A percentile compares a stretch with the other conserved stretches of the same genome.
These are phyloP conservation scores for Thymelicus sylvestris DNA, from an alignment of 2,888 invertebrate species.

Conservation along the genomic window DNA sequence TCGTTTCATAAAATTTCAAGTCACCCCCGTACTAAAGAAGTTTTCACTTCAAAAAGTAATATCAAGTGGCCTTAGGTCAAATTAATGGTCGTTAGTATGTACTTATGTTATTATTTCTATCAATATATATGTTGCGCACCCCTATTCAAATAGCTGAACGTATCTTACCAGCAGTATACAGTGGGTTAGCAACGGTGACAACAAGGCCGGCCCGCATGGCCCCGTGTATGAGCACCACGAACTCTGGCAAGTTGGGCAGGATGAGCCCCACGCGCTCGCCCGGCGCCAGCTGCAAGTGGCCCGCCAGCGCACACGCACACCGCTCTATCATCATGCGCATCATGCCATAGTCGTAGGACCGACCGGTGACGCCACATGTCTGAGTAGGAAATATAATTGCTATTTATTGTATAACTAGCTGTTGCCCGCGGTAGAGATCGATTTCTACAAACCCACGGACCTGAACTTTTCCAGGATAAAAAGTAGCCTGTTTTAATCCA, in stretches of 20 bases:
- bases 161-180: constrained; percentile 86
- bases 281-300: constrained; percentile 82
- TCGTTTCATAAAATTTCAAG: too few species aligned
- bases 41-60: too few species aligned
- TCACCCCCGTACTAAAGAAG: too few species aligned
- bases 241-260: constrained; percentile 89
- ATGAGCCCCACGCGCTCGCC: constrained; percentile 88
- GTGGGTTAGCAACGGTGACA: constrained; percentile 88
- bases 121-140: too few species aligned
- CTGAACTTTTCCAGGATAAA: too few species aligned
- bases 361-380: constrained; percentile 88
- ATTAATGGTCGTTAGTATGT: too few species aligned
- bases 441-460: too few species aligned
- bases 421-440: too few species aligned
- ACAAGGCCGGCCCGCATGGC: constrained; percentile 87
- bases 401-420: constrained; percentile 4
- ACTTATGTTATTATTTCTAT: too few species aligned
- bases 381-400: constrained; percentile 50
- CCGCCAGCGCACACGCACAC: constrained; percentile 84
- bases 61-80: too few species aligned
- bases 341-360: constrained; percentile 87
- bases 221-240: constrained; percentile 86
- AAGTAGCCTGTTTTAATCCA: too few species aligned
- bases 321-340: constrained; percentile 83
- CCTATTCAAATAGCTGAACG: too few species aligned